phyloP scores from a whole-genome alignment of 1,140 invertebrate genomes.

The Rhagoletis pomonella region DNA sequence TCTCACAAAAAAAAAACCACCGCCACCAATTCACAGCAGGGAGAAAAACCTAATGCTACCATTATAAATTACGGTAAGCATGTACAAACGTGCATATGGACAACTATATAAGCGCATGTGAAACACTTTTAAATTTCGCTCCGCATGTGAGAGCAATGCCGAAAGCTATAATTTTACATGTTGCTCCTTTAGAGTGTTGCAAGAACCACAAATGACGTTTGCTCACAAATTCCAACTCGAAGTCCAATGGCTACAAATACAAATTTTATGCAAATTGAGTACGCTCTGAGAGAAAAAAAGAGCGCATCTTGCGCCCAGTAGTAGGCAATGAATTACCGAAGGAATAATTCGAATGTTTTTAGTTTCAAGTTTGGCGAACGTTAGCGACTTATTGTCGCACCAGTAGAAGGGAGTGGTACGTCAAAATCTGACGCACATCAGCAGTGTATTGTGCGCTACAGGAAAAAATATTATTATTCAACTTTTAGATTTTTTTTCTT shows the following conservation, averaged over 20 bases:
- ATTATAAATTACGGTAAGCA: too few species aligned
- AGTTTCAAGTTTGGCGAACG: constrained; percentile 29
- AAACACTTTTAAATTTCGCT: background rate
- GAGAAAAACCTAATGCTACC: too few species aligned
- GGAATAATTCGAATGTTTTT: constrained; percentile 55
- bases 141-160: background rate
- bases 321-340: constrained; percentile 50
- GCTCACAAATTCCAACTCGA: background rate
- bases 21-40: background rate
- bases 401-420: constrained; percentile 74
- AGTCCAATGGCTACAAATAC: background rate
- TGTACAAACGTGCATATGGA: too few species aligned
- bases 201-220: background rate
- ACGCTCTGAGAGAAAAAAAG: background rate
- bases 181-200: background rate
- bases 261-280: background rate
- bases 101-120: too few species aligned
- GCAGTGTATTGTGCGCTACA: constrained; percentile 63
- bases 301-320: constrained; percentile 16
- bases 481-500: constrained; percentile 49
- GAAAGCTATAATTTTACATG: background rate
- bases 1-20: constrained; percentile 3
- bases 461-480: constrained; percentile 53
- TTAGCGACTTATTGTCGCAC: constrained; percentile 58
- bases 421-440: constrained; percentile 75